Evolutionary conservation across 1,140 invertebrate genomes (phyloP), one percentile per base, ranked within the genome.

Genomic region (Apolygus lucorum): DNA sequence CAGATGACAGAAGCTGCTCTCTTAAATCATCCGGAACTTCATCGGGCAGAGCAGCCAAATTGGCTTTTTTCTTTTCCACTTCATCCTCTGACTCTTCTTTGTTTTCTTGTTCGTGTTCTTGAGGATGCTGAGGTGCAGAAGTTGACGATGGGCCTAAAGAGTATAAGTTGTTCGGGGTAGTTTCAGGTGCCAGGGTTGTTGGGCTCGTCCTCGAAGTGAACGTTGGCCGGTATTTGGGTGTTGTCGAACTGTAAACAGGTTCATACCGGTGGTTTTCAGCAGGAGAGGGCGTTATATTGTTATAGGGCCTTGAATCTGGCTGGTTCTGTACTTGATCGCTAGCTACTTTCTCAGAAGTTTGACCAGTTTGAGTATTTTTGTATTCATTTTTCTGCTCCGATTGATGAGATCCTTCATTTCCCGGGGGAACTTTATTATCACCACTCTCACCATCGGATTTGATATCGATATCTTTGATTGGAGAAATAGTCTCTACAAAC

Each of bases 21-120:
- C 90, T 84, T 34, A 93, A 82, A 77, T 93, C 90, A 68, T 92
- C 90, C 1, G 91, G 91, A 4, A 93, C 90, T 81, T 93, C 91
- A 76, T 91, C 90, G 8, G 91, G 91, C 25, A 93, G 79, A 76
- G 89, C 82, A 0, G 81, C 81, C 0, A 84, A 74, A 79, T 82
- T 77, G 77, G 85, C 80, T 77, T 83, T 80, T 52, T 82, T 79
- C 76, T 82, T 76, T 79, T 79, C 72, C 79, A 82, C 74, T 82
- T 81, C 64, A 73, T 75, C 64, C 67, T 72, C 21, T 4, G 27
- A n/a, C n/a, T 22, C 52, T 68, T 67, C 28, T 52, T 65, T 29
- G 21, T 63, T 54, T n/a, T 24, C 63, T 67, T 24, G 22, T 68
- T 78, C 0, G 79, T 78, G 1, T 74, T 75, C 0, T 72, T 1